Percentiles rank a stretch among this genome's conserved stretches.
These are phyloP conservation scores for Plotosus lineatus DNA, from an alignment of 2,113 vertebrate species.

Conservation along the genomic window DNA sequence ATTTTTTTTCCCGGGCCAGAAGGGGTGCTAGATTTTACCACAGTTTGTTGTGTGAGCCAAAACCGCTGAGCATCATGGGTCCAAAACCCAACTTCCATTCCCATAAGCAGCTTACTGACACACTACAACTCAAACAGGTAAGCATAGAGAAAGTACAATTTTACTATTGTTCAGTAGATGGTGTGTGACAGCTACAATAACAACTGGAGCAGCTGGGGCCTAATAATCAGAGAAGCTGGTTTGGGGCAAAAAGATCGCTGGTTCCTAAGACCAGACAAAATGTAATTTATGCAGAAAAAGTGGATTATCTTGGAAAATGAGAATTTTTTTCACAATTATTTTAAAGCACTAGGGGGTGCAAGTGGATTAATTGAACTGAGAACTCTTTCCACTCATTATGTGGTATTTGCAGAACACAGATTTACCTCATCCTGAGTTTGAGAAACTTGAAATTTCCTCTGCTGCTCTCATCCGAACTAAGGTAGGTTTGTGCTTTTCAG, in stretches of 20 bases:
- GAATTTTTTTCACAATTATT: not conserved
- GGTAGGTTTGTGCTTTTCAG: constrained; percentile 18
- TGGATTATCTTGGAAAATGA: not conserved
- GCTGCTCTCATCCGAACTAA: constrained; percentile 51
- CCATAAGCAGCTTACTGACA: constrained; percentile 19
- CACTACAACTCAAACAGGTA: constrained; percentile 42
- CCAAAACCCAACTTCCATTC: constrained; percentile 40
- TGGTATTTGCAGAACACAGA: constrained; percentile 21
- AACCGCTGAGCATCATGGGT: not conserved
- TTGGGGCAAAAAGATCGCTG: not conserved
- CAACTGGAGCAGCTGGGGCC: too few relatives aligned
- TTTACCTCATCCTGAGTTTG: constrained; percentile 32
- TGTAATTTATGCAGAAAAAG: not conserved
- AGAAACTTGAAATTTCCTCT: constrained; percentile 23
- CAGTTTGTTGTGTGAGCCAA: constrained; percentile 24
- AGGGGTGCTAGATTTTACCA: constrained; percentile 34
- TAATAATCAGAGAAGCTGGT: not conserved
- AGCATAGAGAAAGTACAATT: not conserved
- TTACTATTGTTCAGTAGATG: too few relatives aligned
- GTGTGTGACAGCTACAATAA: not conserved
- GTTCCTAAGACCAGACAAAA: not conserved
- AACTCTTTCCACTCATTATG: not conserved
- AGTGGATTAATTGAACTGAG: not conserved
- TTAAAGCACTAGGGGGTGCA: not conserved
- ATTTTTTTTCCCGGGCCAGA: not conserved